phyloP scores from a whole-genome alignment of 2,888 invertebrate species.

The Spialia ferax region DNA sequence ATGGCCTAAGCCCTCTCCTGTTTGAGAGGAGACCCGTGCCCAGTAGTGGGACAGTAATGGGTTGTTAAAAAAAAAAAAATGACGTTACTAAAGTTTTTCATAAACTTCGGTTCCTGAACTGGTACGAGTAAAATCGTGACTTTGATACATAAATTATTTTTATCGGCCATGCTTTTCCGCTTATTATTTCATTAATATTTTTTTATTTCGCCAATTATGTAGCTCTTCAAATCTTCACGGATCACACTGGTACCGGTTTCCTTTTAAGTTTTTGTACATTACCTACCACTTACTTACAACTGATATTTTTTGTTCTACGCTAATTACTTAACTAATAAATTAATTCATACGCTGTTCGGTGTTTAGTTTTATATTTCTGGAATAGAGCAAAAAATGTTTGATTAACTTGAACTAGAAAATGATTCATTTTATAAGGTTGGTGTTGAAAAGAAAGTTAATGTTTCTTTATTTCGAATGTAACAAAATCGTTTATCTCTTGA shows the following conservation, averaged over 20 bases:
- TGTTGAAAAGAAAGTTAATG: no score
- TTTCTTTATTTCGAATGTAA: no score
- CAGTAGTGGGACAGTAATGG: no score
- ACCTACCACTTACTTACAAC: neutral
- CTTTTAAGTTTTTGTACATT: neutral
- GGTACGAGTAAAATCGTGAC: conserved; percentile 18
- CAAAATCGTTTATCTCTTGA: no score
- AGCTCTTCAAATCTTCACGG: conserved; percentile 11
- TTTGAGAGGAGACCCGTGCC: no score
- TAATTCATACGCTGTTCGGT: no score
- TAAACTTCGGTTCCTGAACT: neutral
- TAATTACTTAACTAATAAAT: neutral
- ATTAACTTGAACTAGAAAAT: no score
- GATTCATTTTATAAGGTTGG: no score
- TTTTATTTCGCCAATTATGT: conserved; percentile 17
- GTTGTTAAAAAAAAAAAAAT: no score
- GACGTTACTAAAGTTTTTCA: conserved; percentile 10
- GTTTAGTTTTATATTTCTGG: no score
- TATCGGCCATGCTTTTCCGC: conserved; percentile 15
- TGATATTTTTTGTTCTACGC: neutral
- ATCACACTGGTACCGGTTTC: neutral
- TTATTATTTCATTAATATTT: conserved; percentile 22
- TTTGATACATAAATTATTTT: conserved; percentile 13
- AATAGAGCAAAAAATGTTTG: no score
- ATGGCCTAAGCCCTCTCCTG: no score